Conservation (phyloP, 2,113 vertebrate genomes). For the Oceanodroma tethys region DNA sequence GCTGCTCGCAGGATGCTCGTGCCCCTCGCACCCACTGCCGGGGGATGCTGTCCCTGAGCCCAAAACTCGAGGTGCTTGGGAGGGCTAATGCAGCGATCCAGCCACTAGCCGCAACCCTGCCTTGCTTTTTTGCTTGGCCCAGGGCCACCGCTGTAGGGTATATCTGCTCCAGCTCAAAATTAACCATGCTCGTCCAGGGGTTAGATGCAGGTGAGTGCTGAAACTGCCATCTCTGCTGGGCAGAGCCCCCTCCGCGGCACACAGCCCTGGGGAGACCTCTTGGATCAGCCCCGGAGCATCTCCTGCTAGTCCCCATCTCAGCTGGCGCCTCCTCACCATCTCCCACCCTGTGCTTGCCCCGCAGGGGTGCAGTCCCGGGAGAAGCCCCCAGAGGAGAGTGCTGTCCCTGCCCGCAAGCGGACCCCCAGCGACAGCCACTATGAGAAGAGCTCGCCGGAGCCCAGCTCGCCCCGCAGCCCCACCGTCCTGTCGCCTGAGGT, state of each 20-base stretch:
- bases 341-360: neutral
- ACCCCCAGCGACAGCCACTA: conserved; percentile 84
- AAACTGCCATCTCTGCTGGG: neutral
- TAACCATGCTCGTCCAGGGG: rapidly evolving
- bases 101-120: neutral
- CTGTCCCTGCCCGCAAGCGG: conserved; percentile 68
- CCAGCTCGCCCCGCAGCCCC: conserved; percentile 74
- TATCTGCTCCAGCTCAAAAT: neutral
- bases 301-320: neutral
- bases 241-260: neutral
- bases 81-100: neutral
- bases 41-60: neutral
- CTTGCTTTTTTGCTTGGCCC: neutral
- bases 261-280: neutral
- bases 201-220: neutral
- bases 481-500: conserved; percentile 90
- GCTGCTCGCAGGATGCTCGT: neutral
- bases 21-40: neutral
- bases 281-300: neutral
- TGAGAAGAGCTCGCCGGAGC: conserved; percentile 73
- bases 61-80: neutral
- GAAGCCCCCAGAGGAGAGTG: conserved; percentile 72
- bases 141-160: neutral
- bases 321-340: neutral
- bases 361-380: conserved; percentile 83